Evolutionary conservation across 2,888 invertebrate species (phyloP).

Genomic region (Pterostichus madidus): DNA sequence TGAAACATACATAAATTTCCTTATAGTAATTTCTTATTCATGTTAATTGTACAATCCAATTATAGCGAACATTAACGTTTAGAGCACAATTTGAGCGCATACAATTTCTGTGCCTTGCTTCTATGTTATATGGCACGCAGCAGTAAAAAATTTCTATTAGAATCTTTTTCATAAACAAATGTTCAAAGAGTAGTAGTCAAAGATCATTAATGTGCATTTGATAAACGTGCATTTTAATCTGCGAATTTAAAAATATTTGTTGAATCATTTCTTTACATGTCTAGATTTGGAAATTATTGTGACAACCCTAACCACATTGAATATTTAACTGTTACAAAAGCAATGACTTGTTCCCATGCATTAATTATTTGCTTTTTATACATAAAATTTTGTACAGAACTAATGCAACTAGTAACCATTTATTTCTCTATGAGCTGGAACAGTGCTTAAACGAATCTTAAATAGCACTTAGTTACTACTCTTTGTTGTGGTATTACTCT

Average conservation of each 20-base stretch:
- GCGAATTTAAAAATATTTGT: constrained; percentile 33
- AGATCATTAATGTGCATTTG: constrained; percentile 46
- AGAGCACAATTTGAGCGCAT: constrained; percentile 66
- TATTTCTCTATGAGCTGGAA: constrained; percentile 18
- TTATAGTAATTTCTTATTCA: constrained; percentile 63
- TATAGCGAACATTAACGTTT: constrained; percentile 63
- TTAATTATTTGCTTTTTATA: constrained; percentile 45
- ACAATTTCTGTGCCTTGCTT: constrained; percentile 64
- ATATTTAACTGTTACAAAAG: constrained; percentile 56
- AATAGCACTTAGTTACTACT: constrained; percentile 53
- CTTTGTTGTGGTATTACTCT: constrained; percentile 43
- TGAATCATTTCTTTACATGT: constrained; percentile 10
- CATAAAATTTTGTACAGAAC: constrained; percentile 50
- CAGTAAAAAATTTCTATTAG: constrained; percentile 37
- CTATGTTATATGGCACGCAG: constrained; percentile 64
- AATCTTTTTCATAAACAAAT: constrained; percentile 26
- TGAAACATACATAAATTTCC: constrained; percentile 66
- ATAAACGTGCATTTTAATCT: constrained; percentile 19
- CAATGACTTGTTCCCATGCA: constrained; percentile 61
- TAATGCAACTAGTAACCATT: constrained; percentile 40
- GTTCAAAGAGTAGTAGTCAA: constrained; percentile 57
- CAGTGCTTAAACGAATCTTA: constrained; percentile 13
- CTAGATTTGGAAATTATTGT: constrained; percentile 62
- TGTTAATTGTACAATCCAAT: constrained; percentile 64
- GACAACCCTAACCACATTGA: constrained; percentile 62